Evolutionary conservation across 1,140 invertebrate species (phyloP).

Genomic region (Leptinotarsa undecemlineata): DNA sequence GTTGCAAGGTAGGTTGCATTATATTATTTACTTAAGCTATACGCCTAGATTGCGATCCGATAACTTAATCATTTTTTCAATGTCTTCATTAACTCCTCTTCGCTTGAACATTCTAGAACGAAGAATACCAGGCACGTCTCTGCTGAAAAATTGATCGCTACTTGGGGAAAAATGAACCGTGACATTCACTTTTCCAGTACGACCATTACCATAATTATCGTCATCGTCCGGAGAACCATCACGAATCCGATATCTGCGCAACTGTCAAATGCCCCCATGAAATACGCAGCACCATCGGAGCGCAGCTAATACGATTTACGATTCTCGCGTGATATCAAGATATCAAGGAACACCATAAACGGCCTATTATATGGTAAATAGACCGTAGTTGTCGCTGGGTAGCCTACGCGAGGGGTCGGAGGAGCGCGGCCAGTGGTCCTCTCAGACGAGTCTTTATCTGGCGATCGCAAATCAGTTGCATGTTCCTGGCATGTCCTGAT

Average conservation of each 20-base stretch:
- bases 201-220: background rate
- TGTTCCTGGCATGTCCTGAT: conserved; percentile 37
- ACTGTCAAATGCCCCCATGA: background rate
- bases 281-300: background rate
- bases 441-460: conserved; percentile 35
- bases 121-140: too few relatives aligned
- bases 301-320: conserved; percentile 27
- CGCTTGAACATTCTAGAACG: too few relatives aligned
- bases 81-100: too few relatives aligned
- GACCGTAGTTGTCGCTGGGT: conserved; percentile 32
- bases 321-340: conserved; percentile 35
- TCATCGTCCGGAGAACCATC: conserved; percentile 1
- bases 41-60: too few relatives aligned
- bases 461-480: conserved; percentile 44
- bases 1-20: too few relatives aligned
- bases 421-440: conserved; percentile 14
- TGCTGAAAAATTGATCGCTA: too few relatives aligned
- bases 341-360: conserved; percentile 39
- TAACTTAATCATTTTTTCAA: too few relatives aligned
- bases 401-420: conserved; percentile 30
- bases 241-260: background rate
- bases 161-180: too few relatives aligned
- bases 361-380: conserved; percentile 46
- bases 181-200: background rate
- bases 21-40: too few relatives aligned